These are phyloP conservation scores for Brachypalpus laphriformis DNA, from an alignment of 2,888 invertebrate genomes.

Conservation along the genomic window DNA sequence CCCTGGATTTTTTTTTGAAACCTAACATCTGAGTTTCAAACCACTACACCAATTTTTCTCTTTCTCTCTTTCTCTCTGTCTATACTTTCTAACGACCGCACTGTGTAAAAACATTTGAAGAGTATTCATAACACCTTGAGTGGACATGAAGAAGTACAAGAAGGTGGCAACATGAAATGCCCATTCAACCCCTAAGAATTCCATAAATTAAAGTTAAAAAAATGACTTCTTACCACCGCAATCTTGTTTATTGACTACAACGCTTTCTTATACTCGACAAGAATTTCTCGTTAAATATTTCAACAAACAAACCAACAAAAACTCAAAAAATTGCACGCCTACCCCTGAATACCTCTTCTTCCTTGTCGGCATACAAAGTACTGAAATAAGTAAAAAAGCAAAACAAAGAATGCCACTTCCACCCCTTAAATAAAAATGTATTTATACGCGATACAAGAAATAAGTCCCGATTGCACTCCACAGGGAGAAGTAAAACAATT, in stretches of 20 bases:
- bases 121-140: too few species aligned
- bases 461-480: conserved; percentile 1
- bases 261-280: background rate
- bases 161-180: too few species aligned
- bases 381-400: background rate
- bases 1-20: too few species aligned
- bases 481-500: conserved; percentile 17
- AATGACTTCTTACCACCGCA: background rate
- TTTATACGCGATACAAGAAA: background rate
- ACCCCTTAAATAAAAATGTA: conserved; percentile 32
- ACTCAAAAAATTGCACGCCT: background rate
- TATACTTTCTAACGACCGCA: too few species aligned
- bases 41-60: too few species aligned
- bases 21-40: too few species aligned
- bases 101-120: too few species aligned
- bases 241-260: background rate
- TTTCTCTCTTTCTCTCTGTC: too few species aligned
- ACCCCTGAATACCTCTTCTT: background rate
- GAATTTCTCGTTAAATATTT: conserved; percentile 15
- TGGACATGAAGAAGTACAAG: too few species aligned
- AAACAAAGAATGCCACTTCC: conserved; percentile 10
- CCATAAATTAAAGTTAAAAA: background rate
- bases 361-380: background rate
- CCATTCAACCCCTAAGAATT: background rate
- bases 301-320: conserved; percentile 35